Base-by-base conservation (phyloP, 2,888 invertebrate species). In the Xylocampa areola region DNA sequence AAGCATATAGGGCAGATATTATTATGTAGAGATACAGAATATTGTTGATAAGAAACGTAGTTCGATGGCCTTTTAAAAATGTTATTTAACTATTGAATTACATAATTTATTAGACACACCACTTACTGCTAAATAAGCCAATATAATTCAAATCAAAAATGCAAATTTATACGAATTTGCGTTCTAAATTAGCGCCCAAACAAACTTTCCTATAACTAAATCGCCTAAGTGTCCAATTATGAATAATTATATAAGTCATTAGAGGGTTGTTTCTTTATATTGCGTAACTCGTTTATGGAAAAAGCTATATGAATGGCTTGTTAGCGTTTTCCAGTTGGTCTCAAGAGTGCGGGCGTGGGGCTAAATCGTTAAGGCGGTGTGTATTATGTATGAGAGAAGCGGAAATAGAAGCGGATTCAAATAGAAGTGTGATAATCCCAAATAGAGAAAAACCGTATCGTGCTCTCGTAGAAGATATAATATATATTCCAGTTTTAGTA, bases 251-350 rank as follows among this genome's bases (percentile, higher is more conserved):
- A 53, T 68, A 72, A 80, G 78, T 86, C 85, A 85, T 88, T 87
- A 87, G 82, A 71, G 84, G 82, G 79, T 68, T 81, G 78, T 84
- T 88, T 84, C 83, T 86, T 80, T 84, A 80, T 73, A 77, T 73
- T 68, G 62, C 75, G 73, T 87, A 88, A 88, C 84, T 86, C 76
- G 84, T 85, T 89, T 88, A 88, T 81, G 76, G 78, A 82, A 85
- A 86, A 88, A 86, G 84, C 79, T 85, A 76, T 84, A 84, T 89
- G 89, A 90, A 90, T 89, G 72, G 87, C 89, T 90, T 91, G 89
- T 90, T 90, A 91, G 86, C 83, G 82, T 86, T 88, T 88, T 83
- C 77, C 81, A 88, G 85, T 84, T 71, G 79, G 84, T 86, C 84
- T 85, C 84, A 62, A 82, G 85, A 86, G 83, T 81, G 75, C 70